Conservation (phyloP, 1,140 invertebrate species). For the Zaprionus africanus region DNA sequence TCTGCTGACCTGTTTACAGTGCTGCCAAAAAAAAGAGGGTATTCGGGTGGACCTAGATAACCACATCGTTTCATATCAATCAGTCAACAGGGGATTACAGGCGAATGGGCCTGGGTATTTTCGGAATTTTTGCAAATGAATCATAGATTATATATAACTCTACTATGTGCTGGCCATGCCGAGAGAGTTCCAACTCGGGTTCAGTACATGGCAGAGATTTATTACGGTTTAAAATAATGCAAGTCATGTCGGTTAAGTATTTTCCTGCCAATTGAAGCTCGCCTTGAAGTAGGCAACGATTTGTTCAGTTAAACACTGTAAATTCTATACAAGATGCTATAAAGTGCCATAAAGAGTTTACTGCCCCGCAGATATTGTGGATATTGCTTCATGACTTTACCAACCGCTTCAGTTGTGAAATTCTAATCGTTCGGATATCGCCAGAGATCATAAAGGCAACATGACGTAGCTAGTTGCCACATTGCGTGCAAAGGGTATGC, state of each 20-base stretch:
- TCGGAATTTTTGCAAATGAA: neutral
- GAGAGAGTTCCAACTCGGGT: neutral
- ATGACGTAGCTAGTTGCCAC: neutral
- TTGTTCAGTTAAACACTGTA: neutral
- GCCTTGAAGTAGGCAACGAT: slow-evolving; percentile 32
- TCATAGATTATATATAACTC: slow-evolving; percentile 2
- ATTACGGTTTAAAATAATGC: neutral
- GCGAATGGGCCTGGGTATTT: neutral
- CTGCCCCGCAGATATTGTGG: slow-evolving; percentile 12
- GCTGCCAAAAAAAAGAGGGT: neutral
- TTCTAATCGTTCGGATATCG: slow-evolving; percentile 9
- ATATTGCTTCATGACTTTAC: slow-evolving; percentile 2
- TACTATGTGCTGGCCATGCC: neutral
- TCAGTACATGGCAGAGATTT: neutral
- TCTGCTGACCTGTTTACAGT: neutral
- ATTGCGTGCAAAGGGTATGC: neutral
- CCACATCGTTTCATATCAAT: neutral
- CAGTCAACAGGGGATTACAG: neutral
- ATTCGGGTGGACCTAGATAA: neutral
- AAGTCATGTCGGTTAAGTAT: neutral
- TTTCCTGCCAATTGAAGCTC: neutral
- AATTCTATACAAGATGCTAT: slow-evolving; percentile 4
- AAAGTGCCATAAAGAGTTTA: slow-evolving; percentile 1
- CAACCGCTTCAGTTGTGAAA: slow-evolving; percentile 14
- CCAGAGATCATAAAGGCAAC: neutral